phyloP scores from a whole-genome alignment of 2,113 vertebrate genomes.

The Aldabrachelys gigantea region DNA sequence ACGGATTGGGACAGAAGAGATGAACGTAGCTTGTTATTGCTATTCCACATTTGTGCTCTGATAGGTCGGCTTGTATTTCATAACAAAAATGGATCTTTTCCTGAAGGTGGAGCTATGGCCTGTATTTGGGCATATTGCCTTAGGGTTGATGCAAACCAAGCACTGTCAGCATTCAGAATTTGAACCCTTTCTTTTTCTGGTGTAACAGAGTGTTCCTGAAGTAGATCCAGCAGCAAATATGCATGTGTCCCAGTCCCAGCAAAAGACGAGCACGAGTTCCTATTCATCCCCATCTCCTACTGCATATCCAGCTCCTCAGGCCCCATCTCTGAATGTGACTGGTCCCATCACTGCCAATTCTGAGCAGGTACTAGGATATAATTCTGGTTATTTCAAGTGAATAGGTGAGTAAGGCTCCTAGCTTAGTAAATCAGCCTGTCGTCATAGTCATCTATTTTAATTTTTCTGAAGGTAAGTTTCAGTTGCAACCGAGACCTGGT shows the following conservation, averaged over 20 bases:
- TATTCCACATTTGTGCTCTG: neutral
- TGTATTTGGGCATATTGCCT: constrained; percentile 37
- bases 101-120: constrained; percentile 50
- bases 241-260: constrained; percentile 82
- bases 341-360: constrained; percentile 92
- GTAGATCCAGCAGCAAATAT: constrained; percentile 88
- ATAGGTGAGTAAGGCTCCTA: neutral
- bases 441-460: neutral
- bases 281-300: constrained; percentile 76
- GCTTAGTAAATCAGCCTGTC: neutral
- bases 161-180: constrained; percentile 25
- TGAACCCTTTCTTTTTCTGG: constrained; percentile 46
- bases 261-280: constrained; percentile 76
- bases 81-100: constrained; percentile 48
- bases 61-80: neutral
- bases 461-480: neutral
- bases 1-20: constrained; percentile 1
- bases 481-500: neutral
- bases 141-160: constrained; percentile 57
- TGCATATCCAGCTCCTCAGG: constrained; percentile 77
- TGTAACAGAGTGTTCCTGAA: constrained; percentile 86
- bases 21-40: neutral
- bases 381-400: neutral
- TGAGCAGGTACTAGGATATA: constrained; percentile 88
- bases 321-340: constrained; percentile 82